Base-by-base conservation (phyloP, 2,113 vertebrate genomes). In the Clinocottus analis region DNA sequence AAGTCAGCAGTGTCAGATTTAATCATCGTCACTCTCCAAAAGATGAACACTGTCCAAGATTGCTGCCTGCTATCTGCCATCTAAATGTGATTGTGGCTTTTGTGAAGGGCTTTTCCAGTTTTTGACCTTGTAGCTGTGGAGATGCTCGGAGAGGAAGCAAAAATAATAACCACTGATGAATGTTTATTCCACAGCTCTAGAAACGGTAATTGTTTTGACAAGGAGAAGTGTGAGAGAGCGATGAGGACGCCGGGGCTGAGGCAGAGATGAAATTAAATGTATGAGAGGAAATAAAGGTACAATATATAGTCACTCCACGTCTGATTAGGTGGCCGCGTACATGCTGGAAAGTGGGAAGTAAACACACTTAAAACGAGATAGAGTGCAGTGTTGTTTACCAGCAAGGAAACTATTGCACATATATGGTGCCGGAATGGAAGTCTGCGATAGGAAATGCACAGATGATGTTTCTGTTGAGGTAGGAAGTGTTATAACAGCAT, bases 141-240 rank as follows among this genome's bases (percentile, higher is more conserved):
- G 31, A 45, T 6, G 43, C 59, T 58, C n/a, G 27, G 31, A 78
- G 63, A 82, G 25, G 19, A 76, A 41, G 31, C 5, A 10, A 79
- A n/a, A 31, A 31, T 31, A 73, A 68, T 14, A 56, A 56, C 27
- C 23, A 27, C 72, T 83, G 85, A 87, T 82, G 71, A 75, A 69
- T 39, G 51, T 62, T 58, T 77, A 56, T 79, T 51, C 29, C 33
- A 33, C 43, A 51, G 67, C 68, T 65, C 63, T 73, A 43, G 55
- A 72, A 80, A 43, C 4, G 3, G 65, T 80, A 71, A 82, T 75
- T 86, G 67, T 49, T 64, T 69, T 72, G 75, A 70, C 68, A 68
- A 62, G 66, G 49, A 69, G 75, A 85, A 63, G 33, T 47, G 70
- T 3, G 14, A 41, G 53, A n/a, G 29, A 82, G 41, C 53, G 62